These are phyloP conservation scores for Numenius arquata DNA, from an alignment of 2,113 vertebrate species.

Conservation along the genomic window DNA sequence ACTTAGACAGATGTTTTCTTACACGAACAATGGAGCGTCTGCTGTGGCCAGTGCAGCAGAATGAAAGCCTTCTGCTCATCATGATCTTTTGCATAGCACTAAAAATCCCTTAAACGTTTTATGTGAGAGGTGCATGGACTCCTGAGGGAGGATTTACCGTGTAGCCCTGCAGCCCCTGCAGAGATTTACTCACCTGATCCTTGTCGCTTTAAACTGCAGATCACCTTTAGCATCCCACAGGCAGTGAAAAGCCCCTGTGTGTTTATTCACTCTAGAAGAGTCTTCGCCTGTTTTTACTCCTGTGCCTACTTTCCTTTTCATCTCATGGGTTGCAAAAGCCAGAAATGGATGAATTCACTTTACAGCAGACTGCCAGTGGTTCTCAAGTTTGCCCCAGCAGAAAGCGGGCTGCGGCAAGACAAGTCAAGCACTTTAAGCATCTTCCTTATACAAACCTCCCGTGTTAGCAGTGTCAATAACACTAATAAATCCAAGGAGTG, in stretches of 20 bases:
- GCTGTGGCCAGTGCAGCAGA: background rate
- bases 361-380: background rate
- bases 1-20: background rate
- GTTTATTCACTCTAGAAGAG: background rate
- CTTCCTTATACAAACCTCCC: background rate
- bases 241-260: background rate
- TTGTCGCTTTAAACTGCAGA: too few relatives aligned
- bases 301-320: background rate
- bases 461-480: too few relatives aligned
- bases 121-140: too few relatives aligned
- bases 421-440: background rate
- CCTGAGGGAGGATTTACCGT: background rate
- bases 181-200: background rate
- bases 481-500: background rate
- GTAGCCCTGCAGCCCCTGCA: background rate
- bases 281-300: background rate
- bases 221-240: background rate
- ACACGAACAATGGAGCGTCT: accelerated
- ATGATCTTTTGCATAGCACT: background rate
- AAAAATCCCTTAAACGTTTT: background rate
- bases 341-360: background rate
- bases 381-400: background rate
- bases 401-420: background rate
- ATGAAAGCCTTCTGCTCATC: background rate
- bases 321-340: background rate